Evolutionary conservation across 2,888 invertebrate genomes (phyloP).

Genomic region (Amiota mariae): DNA sequence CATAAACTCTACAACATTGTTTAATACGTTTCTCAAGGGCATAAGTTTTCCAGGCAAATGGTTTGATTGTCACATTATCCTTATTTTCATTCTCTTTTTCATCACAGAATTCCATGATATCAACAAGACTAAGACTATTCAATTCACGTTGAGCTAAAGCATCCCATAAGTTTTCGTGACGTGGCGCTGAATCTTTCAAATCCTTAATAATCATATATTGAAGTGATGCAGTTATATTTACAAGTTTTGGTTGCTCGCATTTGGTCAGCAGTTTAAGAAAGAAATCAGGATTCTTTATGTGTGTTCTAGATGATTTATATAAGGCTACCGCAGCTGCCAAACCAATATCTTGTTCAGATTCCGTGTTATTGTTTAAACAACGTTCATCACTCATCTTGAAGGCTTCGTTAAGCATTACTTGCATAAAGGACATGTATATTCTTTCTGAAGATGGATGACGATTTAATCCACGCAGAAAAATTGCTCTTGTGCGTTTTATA

Average conservation of each 20-base stretch:
- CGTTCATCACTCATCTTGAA: constrained; percentile 52
- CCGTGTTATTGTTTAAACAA: constrained; percentile 74
- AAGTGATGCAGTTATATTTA: constrained; percentile 76
- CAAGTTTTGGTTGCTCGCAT: constrained; percentile 74
- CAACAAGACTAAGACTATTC: constrained; percentile 71
- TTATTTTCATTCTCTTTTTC: constrained; percentile 34
- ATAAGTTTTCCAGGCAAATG: constrained; percentile 49
- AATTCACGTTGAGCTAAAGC: constrained; percentile 77
- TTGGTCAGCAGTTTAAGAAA: constrained; percentile 76
- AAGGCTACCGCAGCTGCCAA: constrained; percentile 77
- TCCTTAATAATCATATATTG: constrained; percentile 76
- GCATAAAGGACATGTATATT: constrained; percentile 82
- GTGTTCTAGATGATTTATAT: constrained; percentile 78
- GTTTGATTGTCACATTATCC: constrained; percentile 8
- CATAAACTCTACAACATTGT: constrained; percentile 75
- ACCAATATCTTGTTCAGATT: constrained; percentile 65
- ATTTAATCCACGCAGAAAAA: constrained; percentile 84
- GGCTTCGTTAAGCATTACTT: constrained; percentile 71
- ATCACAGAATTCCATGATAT: constrained; percentile 44
- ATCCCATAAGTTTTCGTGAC: constrained; percentile 78
- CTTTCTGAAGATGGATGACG: constrained; percentile 81
- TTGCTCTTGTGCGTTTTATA: constrained; percentile 80
- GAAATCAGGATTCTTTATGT: constrained; percentile 76
- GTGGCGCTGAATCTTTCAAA: constrained; percentile 74
- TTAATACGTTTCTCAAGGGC: constrained; percentile 74